phyloP scores from a whole-genome alignment of 1,140 invertebrate species.

The Lepidurus arcticus region DNA sequence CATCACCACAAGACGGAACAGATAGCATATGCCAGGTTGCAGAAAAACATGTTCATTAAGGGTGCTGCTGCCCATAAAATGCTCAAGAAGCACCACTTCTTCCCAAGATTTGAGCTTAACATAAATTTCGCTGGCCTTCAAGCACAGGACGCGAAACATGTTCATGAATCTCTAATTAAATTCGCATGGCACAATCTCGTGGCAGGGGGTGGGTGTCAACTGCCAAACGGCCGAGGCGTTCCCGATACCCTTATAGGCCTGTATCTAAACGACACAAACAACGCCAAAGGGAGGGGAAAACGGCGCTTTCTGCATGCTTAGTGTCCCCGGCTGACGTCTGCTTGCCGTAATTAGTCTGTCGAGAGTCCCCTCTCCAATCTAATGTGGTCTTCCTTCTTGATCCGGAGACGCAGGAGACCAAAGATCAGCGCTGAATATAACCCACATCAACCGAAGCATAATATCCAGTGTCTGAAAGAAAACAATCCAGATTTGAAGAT shows the following conservation, averaged over 20 bases:
- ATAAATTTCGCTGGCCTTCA: background rate
- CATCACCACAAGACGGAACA: background rate
- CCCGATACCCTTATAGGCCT: background rate
- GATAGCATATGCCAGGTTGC: background rate
- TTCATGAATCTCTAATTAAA: too few species aligned
- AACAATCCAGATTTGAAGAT: too few species aligned
- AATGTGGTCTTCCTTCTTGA: background rate
- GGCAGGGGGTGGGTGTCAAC: background rate
- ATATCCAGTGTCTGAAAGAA: too few species aligned
- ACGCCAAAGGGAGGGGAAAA: background rate
- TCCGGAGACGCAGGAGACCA: background rate
- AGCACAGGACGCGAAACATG: too few species aligned
- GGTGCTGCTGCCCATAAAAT: background rate
- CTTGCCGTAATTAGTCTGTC: conserved; percentile 9
- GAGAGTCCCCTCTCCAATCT: background rate
- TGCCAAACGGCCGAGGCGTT: background rate
- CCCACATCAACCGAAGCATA: background rate
- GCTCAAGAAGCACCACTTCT: background rate
- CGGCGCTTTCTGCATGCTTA: conserved; percentile 5
- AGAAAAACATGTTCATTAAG: conserved; percentile 12
- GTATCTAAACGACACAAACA: background rate
- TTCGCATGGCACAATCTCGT: too few species aligned
- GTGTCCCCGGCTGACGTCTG: background rate
- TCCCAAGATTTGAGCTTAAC: background rate
- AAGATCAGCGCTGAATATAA: background rate